These are phyloP conservation scores for Lepisosteus osseus DNA, from an alignment of 2,113 vertebrate genomes.

Conservation along the genomic window DNA sequence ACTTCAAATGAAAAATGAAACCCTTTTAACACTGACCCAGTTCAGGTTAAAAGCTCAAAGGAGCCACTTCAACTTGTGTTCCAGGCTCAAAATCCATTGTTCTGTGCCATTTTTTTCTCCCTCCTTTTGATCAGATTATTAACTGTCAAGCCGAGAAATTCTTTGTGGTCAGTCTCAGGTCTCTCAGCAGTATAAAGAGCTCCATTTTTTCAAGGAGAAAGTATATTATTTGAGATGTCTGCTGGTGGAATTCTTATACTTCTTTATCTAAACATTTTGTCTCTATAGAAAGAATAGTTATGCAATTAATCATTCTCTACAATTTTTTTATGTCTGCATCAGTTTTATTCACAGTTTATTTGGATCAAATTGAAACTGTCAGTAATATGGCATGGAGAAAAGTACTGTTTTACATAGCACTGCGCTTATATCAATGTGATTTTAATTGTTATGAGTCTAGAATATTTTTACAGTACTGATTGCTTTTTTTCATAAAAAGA, in stretches of 20 bases:
- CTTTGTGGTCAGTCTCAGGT: not conserved
- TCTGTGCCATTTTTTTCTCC: not conserved
- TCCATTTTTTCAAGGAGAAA: not conserved
- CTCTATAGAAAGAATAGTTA: too few relatives aligned
- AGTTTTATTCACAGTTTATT: too few relatives aligned
- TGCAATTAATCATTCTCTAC: too few relatives aligned
- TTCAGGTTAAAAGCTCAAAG: slow-evolving; percentile 39
- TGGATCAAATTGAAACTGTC: too few relatives aligned
- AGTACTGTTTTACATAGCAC: too few relatives aligned
- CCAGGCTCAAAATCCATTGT: not conserved
- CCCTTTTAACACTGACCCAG: slow-evolving; percentile 50
- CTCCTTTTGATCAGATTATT: not conserved
- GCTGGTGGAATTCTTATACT: not conserved
- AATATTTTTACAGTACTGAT: too few relatives aligned
- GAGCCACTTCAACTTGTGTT: slow-evolving; percentile 14
- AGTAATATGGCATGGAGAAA: too few relatives aligned
- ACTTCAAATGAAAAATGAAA: slow-evolving; percentile 18
- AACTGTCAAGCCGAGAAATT: not conserved
- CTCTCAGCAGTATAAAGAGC: not conserved
- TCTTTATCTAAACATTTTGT: too few relatives aligned
- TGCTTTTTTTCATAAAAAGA: too few relatives aligned
- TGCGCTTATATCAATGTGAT: too few relatives aligned
- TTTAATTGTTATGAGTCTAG: too few relatives aligned
- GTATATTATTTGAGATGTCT: not conserved
- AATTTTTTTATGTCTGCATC: too few relatives aligned